A percentile compares a stretch with the other conserved stretches of the same genome.
Evolutionary conservation across 2,888 invertebrate species (phyloP).

Genomic region (Salticus scenicus): DNA sequence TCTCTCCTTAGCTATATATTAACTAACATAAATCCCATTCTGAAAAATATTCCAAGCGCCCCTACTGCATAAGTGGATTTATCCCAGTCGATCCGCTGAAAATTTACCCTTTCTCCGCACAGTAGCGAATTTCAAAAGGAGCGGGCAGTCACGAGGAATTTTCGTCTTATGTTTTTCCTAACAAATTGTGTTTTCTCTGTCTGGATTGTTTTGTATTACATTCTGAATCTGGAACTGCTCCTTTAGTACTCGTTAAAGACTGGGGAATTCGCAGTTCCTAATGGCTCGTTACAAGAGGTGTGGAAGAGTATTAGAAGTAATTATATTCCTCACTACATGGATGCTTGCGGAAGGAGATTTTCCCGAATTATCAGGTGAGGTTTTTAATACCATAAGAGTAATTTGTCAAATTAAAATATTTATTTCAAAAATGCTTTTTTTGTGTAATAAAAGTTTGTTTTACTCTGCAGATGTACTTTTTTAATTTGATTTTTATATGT

Average conservation of each 20-base stretch:
- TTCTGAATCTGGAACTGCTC: not conserved
- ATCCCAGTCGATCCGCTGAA: slow-evolving; percentile 17
- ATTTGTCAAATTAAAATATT: no score
- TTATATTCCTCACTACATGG: not conserved
- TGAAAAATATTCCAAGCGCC: slow-evolving; percentile 3
- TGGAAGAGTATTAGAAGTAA: not conserved
- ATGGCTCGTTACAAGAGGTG: not conserved
- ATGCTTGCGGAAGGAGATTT: not conserved
- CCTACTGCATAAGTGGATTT: not conserved
- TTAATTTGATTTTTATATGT: no score
- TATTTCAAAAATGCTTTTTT: no score
- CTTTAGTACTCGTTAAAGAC: not conserved
- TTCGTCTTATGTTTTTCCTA: not conserved
- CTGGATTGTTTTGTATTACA: slow-evolving; percentile 12
- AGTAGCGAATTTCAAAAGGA: slow-evolving; percentile 1
- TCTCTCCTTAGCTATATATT: not conserved
- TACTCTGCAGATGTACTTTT: no score
- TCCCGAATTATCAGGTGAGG: not conserved
- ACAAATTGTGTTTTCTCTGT: not conserved
- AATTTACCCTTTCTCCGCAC: slow-evolving; percentile 6
- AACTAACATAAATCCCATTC: not conserved
- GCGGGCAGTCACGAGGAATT: not conserved
- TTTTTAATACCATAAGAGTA: not conserved
- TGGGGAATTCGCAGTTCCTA: not conserved
- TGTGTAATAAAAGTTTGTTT: no score